Base-by-base conservation (phyloP, 1,140 invertebrate genomes). In the Samia ricini region DNA sequence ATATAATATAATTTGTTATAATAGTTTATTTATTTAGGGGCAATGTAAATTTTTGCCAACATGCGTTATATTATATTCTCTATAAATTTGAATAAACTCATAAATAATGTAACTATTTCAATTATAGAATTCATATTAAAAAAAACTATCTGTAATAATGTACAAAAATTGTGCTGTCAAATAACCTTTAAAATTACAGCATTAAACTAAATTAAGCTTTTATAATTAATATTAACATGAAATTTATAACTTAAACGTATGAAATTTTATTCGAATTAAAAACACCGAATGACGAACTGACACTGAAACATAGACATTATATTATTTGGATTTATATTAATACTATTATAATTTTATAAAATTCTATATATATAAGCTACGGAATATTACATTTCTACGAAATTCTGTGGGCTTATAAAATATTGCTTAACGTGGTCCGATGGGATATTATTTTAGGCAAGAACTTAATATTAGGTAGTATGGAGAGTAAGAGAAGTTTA, bases 341-440 rank as follows among this genome's bases (percentile, higher is more conserved):
- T 42, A 42, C n/a, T 42, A 26, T 60, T 56, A 58, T 57, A 60
- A 50, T 49, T 64, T 58, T 88, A 87, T 77, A 87, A 88, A 89
- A 89, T 64, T 77, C 77, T 86, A 88, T 21, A 70, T 61, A 4
- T 26, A 71, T 85, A 81, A 82, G 78, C 79, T 88, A 88, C 76
- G 66, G n/a, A 68, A 42, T 42, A 42, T 82, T 87, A 87, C 75
- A 67, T 60, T 74, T 69, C 71, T 80, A 80, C 79, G 80, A 78
- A 74, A 73, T 67, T n/a, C 72, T 82, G 81, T 75, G 74, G 77
- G 75, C 61, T 76, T 88, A 86, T 81, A 69, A 84, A 81, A 84
- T 88, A 89, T 89, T 89, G 87, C 87, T 88, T 87, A 84, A 81
- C 74, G 66, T 89, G 87, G 85, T 89, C 87, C 87, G 78, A 85